Percentiles rank a stretch among this genome's conserved stretches.
Conservation (phyloP, 2,113 vertebrate species). For the Taurulus bubalis region DNA sequence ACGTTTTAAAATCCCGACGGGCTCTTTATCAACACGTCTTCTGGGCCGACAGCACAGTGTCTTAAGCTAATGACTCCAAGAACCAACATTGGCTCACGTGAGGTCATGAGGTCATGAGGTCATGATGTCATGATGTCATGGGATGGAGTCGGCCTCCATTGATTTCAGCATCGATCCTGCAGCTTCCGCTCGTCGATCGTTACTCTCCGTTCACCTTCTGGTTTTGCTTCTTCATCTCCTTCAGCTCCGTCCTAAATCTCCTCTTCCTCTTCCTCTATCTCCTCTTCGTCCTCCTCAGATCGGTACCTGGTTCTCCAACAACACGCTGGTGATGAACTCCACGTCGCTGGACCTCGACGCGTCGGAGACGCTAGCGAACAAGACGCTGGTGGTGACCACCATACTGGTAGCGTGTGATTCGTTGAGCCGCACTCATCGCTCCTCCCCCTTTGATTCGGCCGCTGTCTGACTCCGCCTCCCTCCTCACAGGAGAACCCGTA, state of each 20-base stretch:
- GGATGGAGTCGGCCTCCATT: constrained; percentile 6
- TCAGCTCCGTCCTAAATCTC: no score
- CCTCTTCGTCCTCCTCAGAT: constrained; percentile 78
- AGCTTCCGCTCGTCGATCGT: not conserved
- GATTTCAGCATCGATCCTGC: constrained; percentile 31
- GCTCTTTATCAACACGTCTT: not conserved
- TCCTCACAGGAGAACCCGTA: constrained; percentile 90
- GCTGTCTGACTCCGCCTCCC: not conserved
- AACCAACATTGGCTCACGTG: not conserved
- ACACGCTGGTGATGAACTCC: constrained; percentile 91
- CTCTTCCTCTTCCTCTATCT: no score
- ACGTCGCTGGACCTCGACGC: constrained; percentile 89
- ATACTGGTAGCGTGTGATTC: constrained; percentile 85
- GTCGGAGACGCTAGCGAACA: constrained; percentile 90
- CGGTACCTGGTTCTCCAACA: constrained; percentile 92
- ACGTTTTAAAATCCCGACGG: no score
- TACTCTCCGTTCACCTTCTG: not conserved
- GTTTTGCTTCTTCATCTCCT: not conserved
- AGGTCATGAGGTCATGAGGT: not conserved
- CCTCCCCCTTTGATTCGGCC: not conserved
- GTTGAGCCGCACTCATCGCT: not conserved
- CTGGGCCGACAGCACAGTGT: not conserved
- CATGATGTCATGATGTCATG: not conserved
- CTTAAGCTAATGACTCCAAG: not conserved
- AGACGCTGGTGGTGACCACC: constrained; percentile 91